Evolutionary conservation across 2,113 vertebrate species (phyloP).

Genomic region (Corythaixoides concolor): DNA sequence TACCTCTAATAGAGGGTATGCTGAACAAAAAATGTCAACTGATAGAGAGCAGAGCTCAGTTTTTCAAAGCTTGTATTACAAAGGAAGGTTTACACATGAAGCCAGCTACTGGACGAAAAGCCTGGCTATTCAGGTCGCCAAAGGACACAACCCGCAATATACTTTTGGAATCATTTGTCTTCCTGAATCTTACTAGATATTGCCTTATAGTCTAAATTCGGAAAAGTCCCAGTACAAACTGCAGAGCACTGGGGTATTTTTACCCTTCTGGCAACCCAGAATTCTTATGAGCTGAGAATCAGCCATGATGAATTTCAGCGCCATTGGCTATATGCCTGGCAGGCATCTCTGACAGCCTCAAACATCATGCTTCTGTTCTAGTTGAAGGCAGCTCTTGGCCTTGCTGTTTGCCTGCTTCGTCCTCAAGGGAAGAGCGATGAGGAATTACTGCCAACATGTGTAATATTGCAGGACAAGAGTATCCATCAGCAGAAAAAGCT

Average conservation of each 20-base stretch:
- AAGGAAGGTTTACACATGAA: background rate
- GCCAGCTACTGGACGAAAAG: background rate
- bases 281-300: background rate
- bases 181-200: background rate
- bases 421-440: background rate
- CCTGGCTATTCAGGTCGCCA: background rate
- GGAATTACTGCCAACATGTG: background rate
- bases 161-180: background rate
- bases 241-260: background rate
- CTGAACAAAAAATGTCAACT: background rate
- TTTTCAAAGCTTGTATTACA: background rate
- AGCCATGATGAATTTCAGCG: background rate
- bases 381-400: conserved; percentile 34
- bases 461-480: background rate
- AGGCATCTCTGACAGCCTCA: background rate
- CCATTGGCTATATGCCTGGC: background rate
- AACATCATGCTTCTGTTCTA: background rate
- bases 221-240: background rate
- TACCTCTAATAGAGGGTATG: background rate
- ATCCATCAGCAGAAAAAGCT: background rate
- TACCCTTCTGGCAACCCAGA: background rate
- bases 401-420: conserved; percentile 3
- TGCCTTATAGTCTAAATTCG: background rate
- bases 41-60: background rate
- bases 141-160: background rate